These are phyloP conservation scores for Xestia xanthographa DNA, from an alignment of 2,888 invertebrate species.

Conservation along the genomic window DNA sequence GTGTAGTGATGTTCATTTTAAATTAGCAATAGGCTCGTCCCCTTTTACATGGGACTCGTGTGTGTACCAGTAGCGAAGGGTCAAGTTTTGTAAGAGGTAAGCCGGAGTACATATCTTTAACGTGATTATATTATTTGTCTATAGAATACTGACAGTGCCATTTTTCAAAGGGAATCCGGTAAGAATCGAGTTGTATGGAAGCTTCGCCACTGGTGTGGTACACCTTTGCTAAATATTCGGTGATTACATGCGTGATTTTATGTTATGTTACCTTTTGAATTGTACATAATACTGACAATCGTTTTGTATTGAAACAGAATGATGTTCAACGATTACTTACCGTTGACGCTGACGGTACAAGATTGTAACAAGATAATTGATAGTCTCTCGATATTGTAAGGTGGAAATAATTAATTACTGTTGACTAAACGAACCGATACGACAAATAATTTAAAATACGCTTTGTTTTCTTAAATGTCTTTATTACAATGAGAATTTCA, in stretches of 20 bases:
- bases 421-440: slow-evolving; percentile 22
- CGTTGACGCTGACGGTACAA: slow-evolving; percentile 15
- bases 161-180: too few species aligned
- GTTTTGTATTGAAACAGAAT: slow-evolving; percentile 10
- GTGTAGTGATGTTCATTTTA: too few species aligned
- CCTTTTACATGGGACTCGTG: not conserved
- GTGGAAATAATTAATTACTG: slow-evolving; percentile 17
- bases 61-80: too few species aligned
- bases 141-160: too few species aligned
- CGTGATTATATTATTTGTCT: too few species aligned
- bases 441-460: slow-evolving; percentile 22
- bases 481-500: not conserved
- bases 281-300: not conserved
- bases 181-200: too few species aligned
- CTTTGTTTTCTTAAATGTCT: slow-evolving; percentile 19
- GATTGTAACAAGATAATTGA: slow-evolving; percentile 36
- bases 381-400: slow-evolving; percentile 22
- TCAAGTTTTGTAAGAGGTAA: too few species aligned
- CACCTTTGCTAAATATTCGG: too few species aligned
- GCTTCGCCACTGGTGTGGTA: too few species aligned
- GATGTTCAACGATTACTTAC: slow-evolving; percentile 9
- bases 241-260: too few species aligned
- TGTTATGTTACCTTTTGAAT: not conserved
- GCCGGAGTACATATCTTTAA: too few species aligned
- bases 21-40: not conserved